phyloP scores from a whole-genome alignment of 1,140 invertebrate genomes.

The Pollicipes pollicipes region DNA sequence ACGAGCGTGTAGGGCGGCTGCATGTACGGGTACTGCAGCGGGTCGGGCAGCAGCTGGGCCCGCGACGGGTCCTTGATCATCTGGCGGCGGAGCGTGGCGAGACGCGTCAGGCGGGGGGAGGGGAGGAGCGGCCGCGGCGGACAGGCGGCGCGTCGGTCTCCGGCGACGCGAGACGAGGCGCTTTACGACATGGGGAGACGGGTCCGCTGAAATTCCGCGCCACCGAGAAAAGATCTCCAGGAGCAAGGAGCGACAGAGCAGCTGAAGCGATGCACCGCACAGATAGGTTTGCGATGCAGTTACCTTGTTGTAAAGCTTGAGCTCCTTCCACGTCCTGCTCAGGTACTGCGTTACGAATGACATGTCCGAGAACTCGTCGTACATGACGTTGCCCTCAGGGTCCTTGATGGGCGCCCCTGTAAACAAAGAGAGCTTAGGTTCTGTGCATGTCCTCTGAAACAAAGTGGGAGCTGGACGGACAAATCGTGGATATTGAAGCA shows the following conservation, averaged over 20 bases:
- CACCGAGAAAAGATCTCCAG: no score
- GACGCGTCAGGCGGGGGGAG: slow-evolving; percentile 38
- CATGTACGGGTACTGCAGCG: slow-evolving; percentile 70
- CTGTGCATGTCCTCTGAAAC: no score
- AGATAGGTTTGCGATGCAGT: no score
- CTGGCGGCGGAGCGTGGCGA: slow-evolving; percentile 36
- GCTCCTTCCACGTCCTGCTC: slow-evolving; percentile 48
- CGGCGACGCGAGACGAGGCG: no score
- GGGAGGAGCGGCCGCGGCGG: slow-evolving; percentile 14
- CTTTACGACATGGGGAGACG: no score
- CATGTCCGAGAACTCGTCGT: slow-evolving; percentile 62
- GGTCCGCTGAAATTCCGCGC: no score
- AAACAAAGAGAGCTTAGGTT: no score
- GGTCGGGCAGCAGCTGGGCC: slow-evolving; percentile 85
- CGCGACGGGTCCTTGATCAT: slow-evolving; percentile 79
- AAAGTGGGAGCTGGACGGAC: no score
- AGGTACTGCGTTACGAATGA: slow-evolving; percentile 49
- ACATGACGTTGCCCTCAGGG: slow-evolving; percentile 48
- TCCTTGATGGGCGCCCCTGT: slow-evolving; percentile 51
- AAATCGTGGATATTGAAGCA: no score
- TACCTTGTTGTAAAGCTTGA: slow-evolving; percentile 60
- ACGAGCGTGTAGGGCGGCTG: slow-evolving; percentile 95
- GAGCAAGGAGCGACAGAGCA: no score
- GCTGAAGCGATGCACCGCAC: no score
- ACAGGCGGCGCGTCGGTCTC: no score